Evolutionary conservation across 2,888 invertebrate species (phyloP).

Genomic region (Cybosia mesomella): DNA sequence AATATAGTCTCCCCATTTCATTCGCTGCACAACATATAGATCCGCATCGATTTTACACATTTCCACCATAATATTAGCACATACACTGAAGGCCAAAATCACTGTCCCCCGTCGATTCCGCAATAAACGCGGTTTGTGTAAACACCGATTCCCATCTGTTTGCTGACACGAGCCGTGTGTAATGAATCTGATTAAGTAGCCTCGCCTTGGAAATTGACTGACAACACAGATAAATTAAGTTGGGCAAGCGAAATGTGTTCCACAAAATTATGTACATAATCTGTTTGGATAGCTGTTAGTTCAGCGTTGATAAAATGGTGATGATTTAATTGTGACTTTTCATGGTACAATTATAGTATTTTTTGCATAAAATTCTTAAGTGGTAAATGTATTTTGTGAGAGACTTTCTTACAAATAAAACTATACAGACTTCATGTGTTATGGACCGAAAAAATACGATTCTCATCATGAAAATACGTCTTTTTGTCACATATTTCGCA

Average conservation of each 20-base stretch:
- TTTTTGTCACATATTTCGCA: no score
- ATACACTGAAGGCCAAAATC: conserved; percentile 62
- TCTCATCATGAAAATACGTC: no score
- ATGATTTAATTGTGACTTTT: not conserved
- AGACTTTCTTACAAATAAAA: no score
- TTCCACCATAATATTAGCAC: conserved; percentile 42
- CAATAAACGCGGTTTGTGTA: conserved; percentile 55
- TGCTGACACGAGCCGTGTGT: conserved; percentile 67
- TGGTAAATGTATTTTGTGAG: not conserved
- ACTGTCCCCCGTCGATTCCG: conserved; percentile 59
- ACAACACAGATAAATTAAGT: conserved; percentile 61
- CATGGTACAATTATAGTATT: not conserved
- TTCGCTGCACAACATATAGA: conserved; percentile 8
- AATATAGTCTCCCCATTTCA: not conserved
- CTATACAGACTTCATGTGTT: no score
- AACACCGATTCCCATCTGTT: conserved; percentile 61
- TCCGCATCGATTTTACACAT: not conserved
- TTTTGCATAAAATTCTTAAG: not conserved
- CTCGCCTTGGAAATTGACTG: conserved; percentile 63
- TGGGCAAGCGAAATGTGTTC: conserved; percentile 48
- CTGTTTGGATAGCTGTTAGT: conserved; percentile 10
- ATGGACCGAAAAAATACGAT: no score
- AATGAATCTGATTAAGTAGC: conserved; percentile 85
- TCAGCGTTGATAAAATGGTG: not conserved
- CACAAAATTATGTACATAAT: conserved; percentile 14